Evolutionary conservation across 2,888 invertebrate species (phyloP).

Genomic region (Thalpophila matura): DNA sequence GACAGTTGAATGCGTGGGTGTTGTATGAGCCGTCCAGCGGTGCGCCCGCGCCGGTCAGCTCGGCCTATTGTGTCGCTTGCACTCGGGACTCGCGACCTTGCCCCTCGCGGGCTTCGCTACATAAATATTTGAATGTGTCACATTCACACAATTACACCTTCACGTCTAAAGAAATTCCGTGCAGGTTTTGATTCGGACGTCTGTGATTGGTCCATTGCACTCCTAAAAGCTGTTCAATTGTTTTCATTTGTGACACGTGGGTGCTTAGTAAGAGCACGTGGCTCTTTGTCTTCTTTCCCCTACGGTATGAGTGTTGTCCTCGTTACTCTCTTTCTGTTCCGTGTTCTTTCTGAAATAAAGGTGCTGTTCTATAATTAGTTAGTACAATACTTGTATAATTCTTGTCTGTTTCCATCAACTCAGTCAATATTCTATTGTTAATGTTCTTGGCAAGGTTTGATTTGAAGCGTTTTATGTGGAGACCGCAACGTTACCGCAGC

Average conservation of each 20-base stretch:
- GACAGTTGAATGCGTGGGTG: slow-evolving; percentile 30
- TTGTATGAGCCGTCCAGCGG: slow-evolving; percentile 17
- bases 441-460: neutral
- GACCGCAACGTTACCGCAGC: neutral
- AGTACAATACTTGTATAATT: too few relatives aligned
- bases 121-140: slow-evolving; percentile 17
- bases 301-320: neutral
- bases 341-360: too few relatives aligned
- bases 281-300: neutral
- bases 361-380: neutral
- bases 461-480: neutral
- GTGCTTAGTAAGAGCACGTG: neutral
- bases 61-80: slow-evolving; percentile 3
- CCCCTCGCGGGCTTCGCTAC: neutral
- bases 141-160: slow-evolving; percentile 18
- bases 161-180: neutral
- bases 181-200: neutral
- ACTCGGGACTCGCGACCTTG: slow-evolving; percentile 22
- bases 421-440: neutral
- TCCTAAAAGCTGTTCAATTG: slow-evolving; percentile 6
- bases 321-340: too few relatives aligned
- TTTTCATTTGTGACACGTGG: slow-evolving; percentile 11
- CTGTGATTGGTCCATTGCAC: slow-evolving; percentile 5
- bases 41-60: slow-evolving; percentile 11
- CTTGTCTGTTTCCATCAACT: too few relatives aligned